These are phyloP conservation scores for Carlito syrichta DNA, from an alignment of 2,113 vertebrate species.

Conservation along the genomic window DNA sequence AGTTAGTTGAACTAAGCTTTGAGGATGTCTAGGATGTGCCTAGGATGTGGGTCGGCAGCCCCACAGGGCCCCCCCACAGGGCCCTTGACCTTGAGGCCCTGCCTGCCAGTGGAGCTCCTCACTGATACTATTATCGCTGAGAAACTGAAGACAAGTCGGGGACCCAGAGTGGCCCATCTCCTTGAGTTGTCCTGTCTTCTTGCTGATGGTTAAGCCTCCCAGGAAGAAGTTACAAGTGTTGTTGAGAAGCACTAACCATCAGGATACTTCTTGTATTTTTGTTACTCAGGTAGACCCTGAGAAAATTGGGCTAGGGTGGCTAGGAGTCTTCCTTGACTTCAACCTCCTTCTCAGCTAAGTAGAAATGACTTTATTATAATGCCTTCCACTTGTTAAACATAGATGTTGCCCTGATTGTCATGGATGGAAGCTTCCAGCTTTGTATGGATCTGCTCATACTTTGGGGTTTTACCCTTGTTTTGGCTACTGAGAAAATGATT, in stretches of 20 bases:
- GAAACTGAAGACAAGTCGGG: slow-evolving; percentile 90
- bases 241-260: not conserved
- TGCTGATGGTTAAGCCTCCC: not conserved
- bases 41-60: slow-evolving; percentile 82
- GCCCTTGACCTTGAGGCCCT: slow-evolving; percentile 91
- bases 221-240: not conserved
- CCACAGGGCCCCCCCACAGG: no score
- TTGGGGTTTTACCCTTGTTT: not conserved
- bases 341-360: not conserved
- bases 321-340: not conserved
- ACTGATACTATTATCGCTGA: slow-evolving; percentile 87
- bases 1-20: not conserved
- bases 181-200: not conserved
- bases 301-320: not conserved
- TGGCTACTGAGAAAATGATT: not conserved
- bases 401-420: not conserved
- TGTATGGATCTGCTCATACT: not conserved
- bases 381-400: not conserved
- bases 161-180: slow-evolving; percentile 71
- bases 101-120: slow-evolving; percentile 89
- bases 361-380: not conserved
- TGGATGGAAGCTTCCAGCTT: not conserved
- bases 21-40: no score
- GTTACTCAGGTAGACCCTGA: not conserved
- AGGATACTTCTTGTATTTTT: not conserved